Conservation (phyloP, 2,888 invertebrate genomes). For the Eilema depressum region DNA sequence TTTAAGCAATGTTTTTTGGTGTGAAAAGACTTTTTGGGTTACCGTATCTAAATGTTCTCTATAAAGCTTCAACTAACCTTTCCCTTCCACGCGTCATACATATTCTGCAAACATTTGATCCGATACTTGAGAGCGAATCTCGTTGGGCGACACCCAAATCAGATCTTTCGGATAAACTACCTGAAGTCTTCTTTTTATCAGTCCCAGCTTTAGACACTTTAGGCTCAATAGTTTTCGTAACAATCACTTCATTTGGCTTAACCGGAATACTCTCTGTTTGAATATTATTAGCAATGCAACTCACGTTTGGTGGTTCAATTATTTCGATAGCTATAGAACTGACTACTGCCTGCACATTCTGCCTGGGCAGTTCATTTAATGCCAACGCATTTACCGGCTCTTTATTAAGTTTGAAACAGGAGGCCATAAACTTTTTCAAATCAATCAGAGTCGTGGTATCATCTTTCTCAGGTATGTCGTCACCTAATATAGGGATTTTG, state of each 20-base stretch:
- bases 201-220: conserved; percentile 62
- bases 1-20: not conserved
- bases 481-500: conserved; percentile 64
- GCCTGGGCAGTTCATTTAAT: conserved; percentile 59
- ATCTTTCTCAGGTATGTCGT: conserved; percentile 49
- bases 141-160: conserved; percentile 69
- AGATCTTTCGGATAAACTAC: conserved; percentile 70
- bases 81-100: conserved; percentile 86
- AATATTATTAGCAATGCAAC: conserved; percentile 47
- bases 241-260: conserved; percentile 65
- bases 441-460: conserved; percentile 70
- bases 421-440: conserved; percentile 75
- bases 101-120: conserved; percentile 89
- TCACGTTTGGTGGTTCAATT: conserved; percentile 56
- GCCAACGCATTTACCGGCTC: conserved; percentile 53
- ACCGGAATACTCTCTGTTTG: conserved; percentile 54
- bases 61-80: conserved; percentile 61
- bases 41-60: not conserved
- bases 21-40: not conserved
- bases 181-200: conserved; percentile 73
- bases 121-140: conserved; percentile 84
- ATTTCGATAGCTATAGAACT: conserved; percentile 28
- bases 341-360: conserved; percentile 57
- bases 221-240: conserved; percentile 61
- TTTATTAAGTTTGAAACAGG: conserved; percentile 74